Base-by-base conservation (phyloP, 2,888 invertebrate genomes). In the Hanleya hanleyi region DNA sequence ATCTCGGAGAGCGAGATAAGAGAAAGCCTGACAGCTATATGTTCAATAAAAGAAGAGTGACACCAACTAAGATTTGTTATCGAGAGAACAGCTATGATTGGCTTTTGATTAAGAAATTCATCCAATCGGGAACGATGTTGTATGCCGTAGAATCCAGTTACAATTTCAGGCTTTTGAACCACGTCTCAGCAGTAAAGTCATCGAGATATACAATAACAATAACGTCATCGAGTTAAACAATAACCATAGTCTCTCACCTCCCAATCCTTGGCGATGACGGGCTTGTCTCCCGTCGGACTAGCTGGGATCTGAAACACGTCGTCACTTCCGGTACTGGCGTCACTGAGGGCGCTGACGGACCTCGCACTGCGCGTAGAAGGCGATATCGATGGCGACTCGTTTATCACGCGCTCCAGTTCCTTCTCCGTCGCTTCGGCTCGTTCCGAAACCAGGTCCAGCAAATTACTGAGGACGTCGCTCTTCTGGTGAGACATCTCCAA, bases 361-460 rank as follows among this genome's bases (percentile, higher is more conserved):
- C 83, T 81, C 15, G 80, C 78, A 65, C 83, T 83, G 32, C 82
- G 72, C n/a, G 70, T 73, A 74, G 73, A 57, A 22, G 57, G 57
- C n/a, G 18, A 64, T 12, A 41, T 12, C n/a, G 64, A 22, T 4
- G 35, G n/a, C 3, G 26, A 26, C n/a, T 83, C 83, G 77, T 81
- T 80, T 47, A 80, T 75, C 38, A 83, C 65, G 64, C 78, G 77
- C 68, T 88, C 86, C 32, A 88, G 81, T 73, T 89, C 87, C 72
- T 81, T 81, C 78, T 89, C 88, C 0, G 88, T 86, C 35, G 83
- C 80, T 36, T 88, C 88, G 9, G 90, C 89, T 29, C 90, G 79
- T 62, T 89, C 89, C 50, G 87, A 87, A 57, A 89, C 88, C 67
- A 90, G 85, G 38, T 89, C 87, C 35, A 90, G 82, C 33, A 90